Conservation (phyloP, 2,797 vertebrate genomes). For the Poeciliopsis presidionis region DNA sequence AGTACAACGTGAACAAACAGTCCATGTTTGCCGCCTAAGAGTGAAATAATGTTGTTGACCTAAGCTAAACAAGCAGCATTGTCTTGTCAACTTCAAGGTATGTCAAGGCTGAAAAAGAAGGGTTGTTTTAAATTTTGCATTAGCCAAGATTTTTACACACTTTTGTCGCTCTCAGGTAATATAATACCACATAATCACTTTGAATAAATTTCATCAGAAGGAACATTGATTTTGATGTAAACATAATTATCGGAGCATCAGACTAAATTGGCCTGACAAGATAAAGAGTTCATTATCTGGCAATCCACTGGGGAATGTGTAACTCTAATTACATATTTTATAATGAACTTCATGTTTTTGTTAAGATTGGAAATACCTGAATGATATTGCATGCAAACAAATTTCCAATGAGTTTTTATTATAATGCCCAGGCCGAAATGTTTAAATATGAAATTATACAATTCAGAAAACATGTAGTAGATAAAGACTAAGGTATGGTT, state of each 20-base stretch:
- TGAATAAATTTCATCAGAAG: constrained; percentile 67
- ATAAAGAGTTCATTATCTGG: constrained; percentile 84
- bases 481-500: not conserved
- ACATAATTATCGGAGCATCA: constrained; percentile 79
- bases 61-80: not conserved
- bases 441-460: constrained; percentile 12
- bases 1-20: not conserved
- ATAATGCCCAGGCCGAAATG: constrained; percentile 12
- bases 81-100: not conserved
- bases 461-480: constrained; percentile 21
- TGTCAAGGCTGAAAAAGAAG: not conserved
- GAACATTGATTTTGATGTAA: constrained; percentile 81
- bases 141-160: not conserved
- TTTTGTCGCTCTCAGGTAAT: constrained; percentile 23
- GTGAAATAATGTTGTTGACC: not conserved
- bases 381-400: constrained; percentile 76
- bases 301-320: constrained; percentile 82
- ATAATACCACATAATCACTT: constrained; percentile 40
- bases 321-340: constrained; percentile 84
- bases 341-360: constrained; percentile 82
- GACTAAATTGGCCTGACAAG: constrained; percentile 79
- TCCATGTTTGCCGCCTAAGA: not conserved
- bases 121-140: not conserved
- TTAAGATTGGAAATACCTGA: constrained; percentile 78
- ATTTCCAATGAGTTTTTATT: constrained; percentile 56